A percentile compares a stretch with the other conserved stretches of the same genome.
These are phyloP conservation scores for Intellagama lesueurii DNA, from an alignment of 2,797 vertebrate species.

Conservation along the genomic window DNA sequence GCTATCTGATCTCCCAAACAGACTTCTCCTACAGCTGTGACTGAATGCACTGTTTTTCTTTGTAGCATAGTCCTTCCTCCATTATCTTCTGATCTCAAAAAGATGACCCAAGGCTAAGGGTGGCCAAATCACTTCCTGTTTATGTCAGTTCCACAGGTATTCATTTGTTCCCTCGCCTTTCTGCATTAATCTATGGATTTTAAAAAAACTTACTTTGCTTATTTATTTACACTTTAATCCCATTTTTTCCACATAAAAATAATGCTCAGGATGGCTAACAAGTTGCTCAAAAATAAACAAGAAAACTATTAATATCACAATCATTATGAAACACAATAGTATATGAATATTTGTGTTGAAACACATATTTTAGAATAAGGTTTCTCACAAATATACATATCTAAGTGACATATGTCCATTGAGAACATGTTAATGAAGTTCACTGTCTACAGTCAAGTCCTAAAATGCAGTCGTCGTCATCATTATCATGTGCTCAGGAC, in stretches of 20 bases:
- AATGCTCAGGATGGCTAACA: no score
- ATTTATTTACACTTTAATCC: no score
- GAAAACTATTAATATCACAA: no score
- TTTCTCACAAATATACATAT: neutral
- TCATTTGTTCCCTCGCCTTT: neutral
- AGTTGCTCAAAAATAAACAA: no score
- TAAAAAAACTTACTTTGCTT: neutral
- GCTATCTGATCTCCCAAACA: neutral
- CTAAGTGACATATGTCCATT: no score
- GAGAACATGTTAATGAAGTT: no score
- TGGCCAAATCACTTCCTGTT: neutral
- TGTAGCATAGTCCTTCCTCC: neutral
- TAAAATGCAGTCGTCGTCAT: no score
- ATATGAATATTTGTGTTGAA: neutral
- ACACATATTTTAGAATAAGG: neutral
- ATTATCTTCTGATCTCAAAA: conserved; percentile 7
- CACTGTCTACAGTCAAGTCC: no score
- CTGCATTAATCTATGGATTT: neutral
- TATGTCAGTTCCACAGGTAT: neutral
- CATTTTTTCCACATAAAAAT: no score
- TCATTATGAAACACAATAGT: no score
- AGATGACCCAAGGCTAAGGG: neutral
- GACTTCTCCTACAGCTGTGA: neutral
- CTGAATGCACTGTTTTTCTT: neutral
- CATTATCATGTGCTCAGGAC: no score